A percentile compares a stretch with the other conserved stretches of the same genome.
These are phyloP conservation scores for Rhingia campestris DNA, from an alignment of 2,888 invertebrate species.

Conservation along the genomic window DNA sequence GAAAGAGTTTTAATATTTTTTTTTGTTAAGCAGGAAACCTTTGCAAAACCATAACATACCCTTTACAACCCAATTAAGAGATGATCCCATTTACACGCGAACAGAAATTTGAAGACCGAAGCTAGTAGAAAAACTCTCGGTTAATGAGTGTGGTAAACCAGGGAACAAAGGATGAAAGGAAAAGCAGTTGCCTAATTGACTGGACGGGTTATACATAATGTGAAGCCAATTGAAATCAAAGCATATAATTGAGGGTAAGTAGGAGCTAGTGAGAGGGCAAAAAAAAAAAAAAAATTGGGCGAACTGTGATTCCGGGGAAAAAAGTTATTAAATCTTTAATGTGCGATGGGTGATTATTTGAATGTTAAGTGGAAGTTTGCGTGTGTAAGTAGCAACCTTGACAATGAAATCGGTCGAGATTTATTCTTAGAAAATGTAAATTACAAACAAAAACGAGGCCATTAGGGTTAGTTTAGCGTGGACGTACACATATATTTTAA, in stretches of 20 bases:
- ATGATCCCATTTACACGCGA: conserved; percentile 33
- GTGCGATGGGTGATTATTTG: background rate
- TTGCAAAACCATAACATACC: conserved; percentile 26
- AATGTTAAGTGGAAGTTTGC: conserved; percentile 1
- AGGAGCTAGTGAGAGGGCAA: background rate
- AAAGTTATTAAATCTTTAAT: background rate
- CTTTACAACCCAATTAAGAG: conserved; percentile 57
- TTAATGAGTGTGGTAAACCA: conserved; percentile 59
- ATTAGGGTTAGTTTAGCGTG: too few species aligned
- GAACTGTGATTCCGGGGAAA: background rate
- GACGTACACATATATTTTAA: too few species aligned
- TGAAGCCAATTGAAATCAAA: conserved; percentile 39
- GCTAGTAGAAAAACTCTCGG: conserved; percentile 23
- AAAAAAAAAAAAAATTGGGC: too few species aligned
- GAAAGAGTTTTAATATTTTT: conserved; percentile 22
- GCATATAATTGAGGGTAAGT: conserved; percentile 22
- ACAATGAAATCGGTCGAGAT: conserved; percentile 75
- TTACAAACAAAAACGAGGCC: too few species aligned
- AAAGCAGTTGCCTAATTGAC: conserved; percentile 60
- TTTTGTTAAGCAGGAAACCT: background rate
- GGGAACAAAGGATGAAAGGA: conserved; percentile 36
- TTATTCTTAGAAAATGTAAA: too few species aligned
- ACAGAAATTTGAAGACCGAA: background rate
- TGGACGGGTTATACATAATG: conserved; percentile 39
- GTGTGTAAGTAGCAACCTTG: background rate